A percentile compares a stretch with the other conserved stretches of the same genome.
Evolutionary conservation across 2,888 invertebrate genomes (phyloP).

Genomic region (Acholoe squamosa): DNA sequence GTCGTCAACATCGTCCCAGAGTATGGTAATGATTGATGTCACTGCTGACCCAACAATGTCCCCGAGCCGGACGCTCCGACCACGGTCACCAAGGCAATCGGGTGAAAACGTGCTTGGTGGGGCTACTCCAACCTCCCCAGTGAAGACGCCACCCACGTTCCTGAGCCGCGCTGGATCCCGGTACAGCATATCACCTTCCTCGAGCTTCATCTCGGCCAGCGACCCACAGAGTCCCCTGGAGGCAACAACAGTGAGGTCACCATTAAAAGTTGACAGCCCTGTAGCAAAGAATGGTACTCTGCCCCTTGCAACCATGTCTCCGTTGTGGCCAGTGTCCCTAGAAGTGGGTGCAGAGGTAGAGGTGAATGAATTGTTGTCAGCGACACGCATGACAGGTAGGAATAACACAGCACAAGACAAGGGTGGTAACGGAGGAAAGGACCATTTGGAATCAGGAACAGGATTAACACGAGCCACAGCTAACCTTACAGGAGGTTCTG

Average conservation of each 20-base stretch:
- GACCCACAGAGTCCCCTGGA: not conserved
- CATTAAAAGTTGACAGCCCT: slow-evolving; percentile 11
- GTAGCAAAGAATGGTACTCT: not conserved
- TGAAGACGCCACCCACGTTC: not conserved
- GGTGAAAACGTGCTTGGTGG: not conserved
- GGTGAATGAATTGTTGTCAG: not conserved
- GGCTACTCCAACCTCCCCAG: not conserved
- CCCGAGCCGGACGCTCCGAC: not conserved
- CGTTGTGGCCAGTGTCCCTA: not conserved
- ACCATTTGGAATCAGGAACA: no score
- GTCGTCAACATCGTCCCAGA: not conserved
- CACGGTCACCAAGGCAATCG: not conserved
- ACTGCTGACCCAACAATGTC: not conserved
- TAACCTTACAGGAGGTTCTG: not conserved
- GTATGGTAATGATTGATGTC: no score
- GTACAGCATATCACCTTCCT: slow-evolving; percentile 31
- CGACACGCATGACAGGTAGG: not conserved
- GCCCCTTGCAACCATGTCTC: slow-evolving; percentile 9
- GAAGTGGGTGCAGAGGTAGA: not conserved
- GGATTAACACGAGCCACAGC: not conserved
- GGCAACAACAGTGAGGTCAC: slow-evolving; percentile 36
- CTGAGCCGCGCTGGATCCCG: not conserved
- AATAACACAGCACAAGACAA: not conserved
- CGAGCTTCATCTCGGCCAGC: slow-evolving; percentile 39
- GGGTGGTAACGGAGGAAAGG: not conserved